phyloP scores from a whole-genome alignment of 2,113 vertebrate species.

The Sminthopsis crassicaudata region DNA sequence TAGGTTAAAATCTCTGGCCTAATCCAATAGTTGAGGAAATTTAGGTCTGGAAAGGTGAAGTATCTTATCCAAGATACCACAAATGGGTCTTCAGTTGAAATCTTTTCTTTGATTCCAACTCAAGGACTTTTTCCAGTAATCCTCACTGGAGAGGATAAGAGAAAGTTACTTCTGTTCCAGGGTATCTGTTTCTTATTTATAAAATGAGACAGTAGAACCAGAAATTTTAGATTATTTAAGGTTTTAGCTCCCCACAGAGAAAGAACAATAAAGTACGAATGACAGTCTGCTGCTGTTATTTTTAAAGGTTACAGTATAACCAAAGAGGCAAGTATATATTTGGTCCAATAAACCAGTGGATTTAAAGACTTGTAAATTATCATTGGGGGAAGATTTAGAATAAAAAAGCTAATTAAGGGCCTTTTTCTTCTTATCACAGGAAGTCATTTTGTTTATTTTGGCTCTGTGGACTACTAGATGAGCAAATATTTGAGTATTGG shows the following conservation, averaged over 20 bases:
- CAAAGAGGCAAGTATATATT: slow-evolving; percentile 59
- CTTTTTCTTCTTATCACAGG: background rate
- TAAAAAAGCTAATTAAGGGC: slow-evolving; percentile 28
- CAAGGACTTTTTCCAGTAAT: background rate
- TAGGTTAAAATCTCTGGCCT: background rate
- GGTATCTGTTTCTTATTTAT: background rate
- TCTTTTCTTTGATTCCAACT: background rate
- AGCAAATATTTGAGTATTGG: background rate
- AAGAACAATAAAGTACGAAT: slow-evolving; percentile 57
- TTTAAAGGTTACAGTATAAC: slow-evolving; percentile 55
- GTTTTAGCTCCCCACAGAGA: slow-evolving; percentile 23
- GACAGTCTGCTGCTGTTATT: slow-evolving; percentile 50
- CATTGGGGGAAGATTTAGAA: slow-evolving; percentile 15
- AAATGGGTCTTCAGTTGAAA: background rate
- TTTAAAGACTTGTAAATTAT: slow-evolving; percentile 59
- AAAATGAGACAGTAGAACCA: background rate
- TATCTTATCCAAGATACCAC: background rate
- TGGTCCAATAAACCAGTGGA: slow-evolving; percentile 50
- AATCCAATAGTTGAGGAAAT: background rate
- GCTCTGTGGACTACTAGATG: background rate
- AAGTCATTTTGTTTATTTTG: background rate
- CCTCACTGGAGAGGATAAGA: background rate
- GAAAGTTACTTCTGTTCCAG: background rate
- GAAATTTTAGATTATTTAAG: background rate
- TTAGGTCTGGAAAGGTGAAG: background rate